Base-by-base conservation (phyloP, 2,113 vertebrate genomes). In the Lamprotornis superbus region DNA sequence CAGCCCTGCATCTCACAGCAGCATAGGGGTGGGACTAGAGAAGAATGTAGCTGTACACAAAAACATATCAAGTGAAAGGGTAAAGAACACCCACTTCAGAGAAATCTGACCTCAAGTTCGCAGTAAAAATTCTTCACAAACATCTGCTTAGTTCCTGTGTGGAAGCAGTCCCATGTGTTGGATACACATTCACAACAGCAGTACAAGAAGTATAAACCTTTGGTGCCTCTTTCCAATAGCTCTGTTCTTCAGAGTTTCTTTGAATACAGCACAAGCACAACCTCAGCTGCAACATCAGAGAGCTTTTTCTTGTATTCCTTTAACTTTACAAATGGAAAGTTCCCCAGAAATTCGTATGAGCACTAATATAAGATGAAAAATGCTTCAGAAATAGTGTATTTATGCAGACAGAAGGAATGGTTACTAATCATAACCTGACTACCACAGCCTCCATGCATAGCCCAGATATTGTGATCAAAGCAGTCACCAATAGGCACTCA, bases 11-110 rank as follows among this genome's bases (percentile, higher is more conserved):
- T 80, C 87, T 83, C 84, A 81, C 25, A 91, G 95, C 69, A 95
- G 69, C 90, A 86, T 5, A 90, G 35, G 93, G 94, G 93, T 95
- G 92, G 86, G 78, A 73, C 82, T 69, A 90, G 50, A 83, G 75
- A 97, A 96, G 91, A 92, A 95, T 91, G 76, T n/a, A 80, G 71
- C 4, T 83, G 89, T 85, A 91, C 67, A 95, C 81, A 92, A 94
- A 96, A 96, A 83, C 46, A 75, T 47, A 95, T 60, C 71, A 90
- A 95, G 57, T 47, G 78, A 64, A 68, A 94, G 91, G 42, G 35
- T 87, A 89, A 76, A 81, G 53, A 94, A 69, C 76, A 92, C 61
- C 74, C 33, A 87, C 91, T 88, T 90, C 87, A 94, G 50, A 86
- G 60, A 91, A 95, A 76, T 56, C 22, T 91, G 94, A 96, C 94